Evolutionary conservation across 2,797 vertebrate genomes (phyloP), one percentile per base, ranked within the genome.

Genomic region (Sebastes minor): DNA sequence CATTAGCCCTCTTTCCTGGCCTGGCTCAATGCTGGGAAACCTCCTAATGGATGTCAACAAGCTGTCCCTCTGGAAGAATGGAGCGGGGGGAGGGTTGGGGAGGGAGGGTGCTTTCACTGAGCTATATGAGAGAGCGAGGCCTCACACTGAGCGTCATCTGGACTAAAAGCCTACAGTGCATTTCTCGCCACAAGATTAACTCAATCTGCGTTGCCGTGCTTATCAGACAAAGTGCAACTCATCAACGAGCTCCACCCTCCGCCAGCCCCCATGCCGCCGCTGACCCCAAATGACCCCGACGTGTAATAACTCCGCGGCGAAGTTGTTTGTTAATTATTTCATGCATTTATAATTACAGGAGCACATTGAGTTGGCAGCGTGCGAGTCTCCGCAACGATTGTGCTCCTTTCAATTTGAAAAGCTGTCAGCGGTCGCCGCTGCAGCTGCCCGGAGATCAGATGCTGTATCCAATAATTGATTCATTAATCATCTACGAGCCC

Each of bases 11-110:
- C 73, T 90, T 92, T 92, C 92, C 85, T 80, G 88, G 88, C 84
- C 88, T 73, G 57, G 74, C 81, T 91, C 81, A 62, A 85, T 94
- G 91, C 89, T 94, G 93, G 93, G 94, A 94, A 94, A 94, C 88
- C 93, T 93, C 85, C 82, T 92, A 92, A 94, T 93, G 93, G 92
- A 92, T 92, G 93, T 94, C 91, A 95, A 94, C 91, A 93, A 93
- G 91, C 89, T 35, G 64, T 90, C 90, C 85, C 89, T 89, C 68
- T 89, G 91, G 90, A 91, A 87, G 90, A 88, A 87, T 73, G 77
- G 86, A 87, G 84, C 56, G 1, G 46, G 27, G 18, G 62, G 69
- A 49, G 63, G 66, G 18, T 1, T 2, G 60, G 2, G 38, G 65
- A 16, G 56, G 60, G 62, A 62, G 61, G 70, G 67, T 18, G 81